These are phyloP conservation scores for Sphaerophoria taeniata DNA, from an alignment of 2,888 invertebrate species.

Conservation along the genomic window DNA sequence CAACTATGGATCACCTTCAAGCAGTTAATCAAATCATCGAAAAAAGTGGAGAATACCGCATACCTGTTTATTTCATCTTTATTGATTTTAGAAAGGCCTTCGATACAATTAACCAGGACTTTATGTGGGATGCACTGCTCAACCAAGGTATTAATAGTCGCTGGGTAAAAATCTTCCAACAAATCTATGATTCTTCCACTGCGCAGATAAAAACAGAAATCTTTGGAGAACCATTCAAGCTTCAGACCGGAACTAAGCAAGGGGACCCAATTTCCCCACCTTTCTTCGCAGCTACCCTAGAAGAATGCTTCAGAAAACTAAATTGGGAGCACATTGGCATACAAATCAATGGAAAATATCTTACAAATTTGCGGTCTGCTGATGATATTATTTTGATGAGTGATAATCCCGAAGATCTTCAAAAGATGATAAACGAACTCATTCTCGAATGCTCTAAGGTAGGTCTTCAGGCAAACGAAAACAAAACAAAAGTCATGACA, in stretches of 20 bases:
- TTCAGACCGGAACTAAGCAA: not conserved
- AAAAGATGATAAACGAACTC: not conserved
- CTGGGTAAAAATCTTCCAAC: not conserved
- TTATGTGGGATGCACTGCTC: not conserved
- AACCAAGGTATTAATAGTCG: not conserved
- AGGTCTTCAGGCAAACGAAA: not conserved
- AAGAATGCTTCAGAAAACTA: not conserved
- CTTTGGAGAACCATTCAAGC: not conserved
- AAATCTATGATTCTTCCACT: not conserved
- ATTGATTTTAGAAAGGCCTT: not conserved
- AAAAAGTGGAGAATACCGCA: not conserved
- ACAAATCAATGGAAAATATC: not conserved
- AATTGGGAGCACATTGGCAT: not conserved
- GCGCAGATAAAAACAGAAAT: not conserved
- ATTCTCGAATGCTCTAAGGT: not conserved
- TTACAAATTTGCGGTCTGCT: not conserved
- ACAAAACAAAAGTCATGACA: no score
- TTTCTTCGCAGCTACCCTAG: not conserved
- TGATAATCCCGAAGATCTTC: not conserved
- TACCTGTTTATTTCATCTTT: not conserved
- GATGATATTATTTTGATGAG: not conserved
- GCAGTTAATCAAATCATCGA: not conserved
- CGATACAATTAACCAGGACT: not conserved
- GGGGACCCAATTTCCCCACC: not conserved
- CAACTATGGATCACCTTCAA: not conserved